Evolutionary conservation across 2,797 vertebrate species (phyloP).

Genomic region (Chlorospingus semifuscus): DNA sequence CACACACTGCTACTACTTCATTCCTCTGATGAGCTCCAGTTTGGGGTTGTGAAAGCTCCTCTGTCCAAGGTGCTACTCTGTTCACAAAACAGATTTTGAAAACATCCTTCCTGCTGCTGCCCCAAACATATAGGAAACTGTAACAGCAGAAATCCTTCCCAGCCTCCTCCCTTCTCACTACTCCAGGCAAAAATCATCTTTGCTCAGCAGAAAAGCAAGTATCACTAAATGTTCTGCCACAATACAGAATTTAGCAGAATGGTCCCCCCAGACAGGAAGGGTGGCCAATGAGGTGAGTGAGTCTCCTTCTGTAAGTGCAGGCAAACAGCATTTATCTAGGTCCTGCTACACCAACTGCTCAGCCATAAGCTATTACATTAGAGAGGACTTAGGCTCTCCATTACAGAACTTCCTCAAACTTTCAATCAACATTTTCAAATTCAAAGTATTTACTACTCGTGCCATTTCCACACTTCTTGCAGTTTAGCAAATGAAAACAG

Average conservation of each 20-base stretch:
- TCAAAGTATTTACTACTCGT: background rate
- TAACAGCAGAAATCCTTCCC: background rate
- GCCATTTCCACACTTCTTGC: background rate
- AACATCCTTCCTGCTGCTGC: background rate
- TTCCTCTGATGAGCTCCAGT: background rate
- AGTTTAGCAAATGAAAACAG: background rate
- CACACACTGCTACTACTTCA: background rate
- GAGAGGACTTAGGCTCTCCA: background rate
- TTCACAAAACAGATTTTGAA: background rate
- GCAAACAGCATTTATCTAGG: background rate
- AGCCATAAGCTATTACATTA: background rate
- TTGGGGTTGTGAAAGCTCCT: background rate
- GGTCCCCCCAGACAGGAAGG: background rate
- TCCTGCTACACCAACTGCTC: background rate
- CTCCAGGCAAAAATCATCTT: background rate
- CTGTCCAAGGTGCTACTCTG: slow-evolving; percentile 16
- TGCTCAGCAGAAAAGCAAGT: background rate
- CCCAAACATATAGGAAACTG: background rate
- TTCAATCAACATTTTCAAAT: background rate
- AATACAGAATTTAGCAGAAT: background rate
- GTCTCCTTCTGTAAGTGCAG: background rate
- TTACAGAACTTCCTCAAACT: background rate
- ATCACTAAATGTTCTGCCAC: background rate
- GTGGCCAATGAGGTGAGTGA: background rate
- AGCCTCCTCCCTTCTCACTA: background rate